phyloP scores from a whole-genome alignment of 2,113 vertebrate genomes.

The Mustelus asterias region DNA sequence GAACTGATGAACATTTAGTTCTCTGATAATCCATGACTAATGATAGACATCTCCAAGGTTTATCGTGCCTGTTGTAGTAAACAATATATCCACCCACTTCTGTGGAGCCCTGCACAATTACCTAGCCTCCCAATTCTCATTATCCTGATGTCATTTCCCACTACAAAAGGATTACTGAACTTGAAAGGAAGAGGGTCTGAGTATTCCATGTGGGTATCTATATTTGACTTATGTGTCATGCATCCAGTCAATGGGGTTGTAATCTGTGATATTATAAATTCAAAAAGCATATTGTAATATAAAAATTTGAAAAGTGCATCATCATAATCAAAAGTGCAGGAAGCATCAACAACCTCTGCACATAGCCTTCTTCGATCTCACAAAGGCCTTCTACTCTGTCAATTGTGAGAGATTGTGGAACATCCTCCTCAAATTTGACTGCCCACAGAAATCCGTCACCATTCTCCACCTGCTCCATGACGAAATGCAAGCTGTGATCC shows the following conservation, averaged over 20 bases:
- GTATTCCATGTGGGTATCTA: background rate
- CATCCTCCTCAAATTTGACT: too few species aligned
- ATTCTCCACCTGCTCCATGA: too few species aligned
- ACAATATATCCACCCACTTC: background rate
- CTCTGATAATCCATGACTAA: background rate
- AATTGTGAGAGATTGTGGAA: too few species aligned
- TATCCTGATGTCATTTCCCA: background rate
- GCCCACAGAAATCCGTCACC: too few species aligned
- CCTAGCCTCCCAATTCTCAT: background rate
- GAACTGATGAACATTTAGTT: background rate
- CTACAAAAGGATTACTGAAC: background rate
- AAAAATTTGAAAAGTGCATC: background rate
- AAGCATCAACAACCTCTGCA: too few species aligned
- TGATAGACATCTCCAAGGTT: too few species aligned
- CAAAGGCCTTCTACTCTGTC: too few species aligned
- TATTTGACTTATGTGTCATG: background rate
- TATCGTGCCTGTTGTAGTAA: background rate
- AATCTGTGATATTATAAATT: background rate
- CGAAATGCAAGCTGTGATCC: too few species aligned
- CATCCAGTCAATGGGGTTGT: background rate
- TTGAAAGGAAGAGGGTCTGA: background rate
- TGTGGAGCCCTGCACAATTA: background rate
- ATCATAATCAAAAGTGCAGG: background rate
- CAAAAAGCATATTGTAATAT: background rate
- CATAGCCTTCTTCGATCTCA: too few species aligned